These are phyloP conservation scores for Nephrotoma guestfalica DNA, from an alignment of 2,888 invertebrate genomes.

Conservation along the genomic window DNA sequence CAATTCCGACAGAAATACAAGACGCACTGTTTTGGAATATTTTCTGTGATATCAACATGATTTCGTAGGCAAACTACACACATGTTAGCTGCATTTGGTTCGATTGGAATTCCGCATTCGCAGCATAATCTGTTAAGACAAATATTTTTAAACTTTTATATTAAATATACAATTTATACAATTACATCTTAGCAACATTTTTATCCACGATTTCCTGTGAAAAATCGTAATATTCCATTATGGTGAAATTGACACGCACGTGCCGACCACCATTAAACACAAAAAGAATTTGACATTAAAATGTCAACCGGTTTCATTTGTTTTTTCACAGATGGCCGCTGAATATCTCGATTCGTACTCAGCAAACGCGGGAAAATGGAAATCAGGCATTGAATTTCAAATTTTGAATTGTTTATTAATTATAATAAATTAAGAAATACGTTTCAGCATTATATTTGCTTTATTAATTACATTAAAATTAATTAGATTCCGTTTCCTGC, in stretches of 20 bases:
- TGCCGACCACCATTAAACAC: background rate
- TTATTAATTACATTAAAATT: background rate
- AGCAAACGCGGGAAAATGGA: background rate
- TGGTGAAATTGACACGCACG: background rate
- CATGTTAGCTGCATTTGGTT: slow-evolving; percentile 95
- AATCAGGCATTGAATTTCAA: background rate
- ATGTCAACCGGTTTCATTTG: background rate
- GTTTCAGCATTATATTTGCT: background rate
- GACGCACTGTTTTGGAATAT: slow-evolving; percentile 85
- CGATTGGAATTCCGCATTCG: slow-evolving; percentile 81
- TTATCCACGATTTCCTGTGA: background rate
- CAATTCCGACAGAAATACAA: slow-evolving; percentile 86
- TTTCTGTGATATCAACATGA: slow-evolving; percentile 88
- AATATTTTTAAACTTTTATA: background rate
- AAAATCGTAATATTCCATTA: slow-evolving; percentile 1
- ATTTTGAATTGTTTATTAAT: background rate
- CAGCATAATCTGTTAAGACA: slow-evolving; percentile 60
- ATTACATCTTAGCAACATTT: background rate
- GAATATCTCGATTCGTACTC: background rate
- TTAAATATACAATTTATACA: background rate
- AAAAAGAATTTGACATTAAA: background rate
- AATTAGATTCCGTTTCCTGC: slow-evolving; percentile 5
- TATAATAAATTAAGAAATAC: background rate
- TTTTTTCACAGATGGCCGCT: background rate
- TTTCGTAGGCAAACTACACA: slow-evolving; percentile 87